Evolutionary conservation across 2,113 vertebrate species (phyloP).

Genomic region (Thermophis baileyi): DNA sequence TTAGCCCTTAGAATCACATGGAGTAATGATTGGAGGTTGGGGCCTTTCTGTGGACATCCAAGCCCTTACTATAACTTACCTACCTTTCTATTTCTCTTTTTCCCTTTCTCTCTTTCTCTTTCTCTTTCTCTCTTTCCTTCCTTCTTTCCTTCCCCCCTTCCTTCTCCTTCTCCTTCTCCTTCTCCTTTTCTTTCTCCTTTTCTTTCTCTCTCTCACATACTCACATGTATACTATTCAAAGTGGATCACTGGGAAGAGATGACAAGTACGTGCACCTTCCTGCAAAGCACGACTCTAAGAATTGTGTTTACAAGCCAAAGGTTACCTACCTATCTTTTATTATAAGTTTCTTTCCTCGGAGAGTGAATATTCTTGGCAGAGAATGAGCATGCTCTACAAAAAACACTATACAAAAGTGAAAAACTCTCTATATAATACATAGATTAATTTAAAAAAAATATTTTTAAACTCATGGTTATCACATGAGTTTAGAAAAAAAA

Average conservation of each 20-base stretch:
- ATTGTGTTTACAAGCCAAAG: not conserved
- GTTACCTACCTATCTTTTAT: not conserved
- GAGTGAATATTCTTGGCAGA: not conserved
- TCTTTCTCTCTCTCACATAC: not conserved
- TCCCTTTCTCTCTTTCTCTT: no score
- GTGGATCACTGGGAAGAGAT: not conserved
- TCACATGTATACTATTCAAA: not conserved
- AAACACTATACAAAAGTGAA: not conserved
- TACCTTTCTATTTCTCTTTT: not conserved
- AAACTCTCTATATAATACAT: not conserved
- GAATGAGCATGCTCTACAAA: no score
- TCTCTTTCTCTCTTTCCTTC: no score
- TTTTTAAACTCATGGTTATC: not conserved
- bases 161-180: no score
- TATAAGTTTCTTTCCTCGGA: not conserved
- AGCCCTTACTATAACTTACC: not conserved
- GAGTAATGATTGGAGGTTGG: not conserved
- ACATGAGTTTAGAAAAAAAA: not conserved
- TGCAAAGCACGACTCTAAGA: not conserved
- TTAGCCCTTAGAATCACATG: not conserved
- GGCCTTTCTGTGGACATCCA: not conserved
- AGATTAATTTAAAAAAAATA: not conserved
- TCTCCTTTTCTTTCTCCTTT: no score
- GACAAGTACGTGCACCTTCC: not conserved
- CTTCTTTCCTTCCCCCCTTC: no score